Evolutionary conservation across 2,797 vertebrate genomes (phyloP).

Genomic region (Nannoperca obscura): DNA sequence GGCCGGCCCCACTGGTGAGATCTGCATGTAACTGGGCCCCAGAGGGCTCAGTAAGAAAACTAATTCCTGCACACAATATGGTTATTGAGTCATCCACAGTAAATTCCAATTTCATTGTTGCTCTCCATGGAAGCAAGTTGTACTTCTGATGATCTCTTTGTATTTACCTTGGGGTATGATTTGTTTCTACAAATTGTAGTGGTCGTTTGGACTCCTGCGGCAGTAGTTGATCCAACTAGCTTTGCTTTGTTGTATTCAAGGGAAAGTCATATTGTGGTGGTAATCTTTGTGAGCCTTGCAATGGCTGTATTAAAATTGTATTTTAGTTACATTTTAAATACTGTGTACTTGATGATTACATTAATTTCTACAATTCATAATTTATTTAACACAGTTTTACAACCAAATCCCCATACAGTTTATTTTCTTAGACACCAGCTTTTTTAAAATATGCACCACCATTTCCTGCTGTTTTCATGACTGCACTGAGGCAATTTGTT

Average conservation of each 20-base stretch:
- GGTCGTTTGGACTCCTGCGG: slow-evolving; percentile 27
- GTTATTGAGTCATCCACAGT: slow-evolving; percentile 55
- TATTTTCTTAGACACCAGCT: slow-evolving; percentile 24
- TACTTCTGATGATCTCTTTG: slow-evolving; percentile 58
- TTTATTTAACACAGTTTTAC: neutral
- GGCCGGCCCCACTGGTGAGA: slow-evolving; percentile 30
- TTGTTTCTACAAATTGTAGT: slow-evolving; percentile 43
- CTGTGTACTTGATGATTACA: neutral
- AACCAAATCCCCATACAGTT: slow-evolving; percentile 1
- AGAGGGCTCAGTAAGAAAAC: slow-evolving; percentile 37
- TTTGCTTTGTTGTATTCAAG: neutral
- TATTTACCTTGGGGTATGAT: slow-evolving; percentile 43
- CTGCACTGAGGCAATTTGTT: slow-evolving; percentile 29
- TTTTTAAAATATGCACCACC: slow-evolving; percentile 16
- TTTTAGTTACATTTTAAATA: slow-evolving; percentile 9
- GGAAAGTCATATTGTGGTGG: neutral
- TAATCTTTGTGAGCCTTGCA: slow-evolving; percentile 1
- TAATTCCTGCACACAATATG: slow-evolving; percentile 50
- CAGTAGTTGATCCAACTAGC: slow-evolving; percentile 29
- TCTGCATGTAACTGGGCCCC: slow-evolving; percentile 48
- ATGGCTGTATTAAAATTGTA: neutral
- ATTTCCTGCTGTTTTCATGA: slow-evolving; percentile 37
- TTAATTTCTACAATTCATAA: neutral
- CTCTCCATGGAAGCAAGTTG: slow-evolving; percentile 35
- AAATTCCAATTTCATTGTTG: slow-evolving; percentile 46